These are phyloP conservation scores for Apamea anceps DNA, from an alignment of 2,888 invertebrate species.

Conservation along the genomic window DNA sequence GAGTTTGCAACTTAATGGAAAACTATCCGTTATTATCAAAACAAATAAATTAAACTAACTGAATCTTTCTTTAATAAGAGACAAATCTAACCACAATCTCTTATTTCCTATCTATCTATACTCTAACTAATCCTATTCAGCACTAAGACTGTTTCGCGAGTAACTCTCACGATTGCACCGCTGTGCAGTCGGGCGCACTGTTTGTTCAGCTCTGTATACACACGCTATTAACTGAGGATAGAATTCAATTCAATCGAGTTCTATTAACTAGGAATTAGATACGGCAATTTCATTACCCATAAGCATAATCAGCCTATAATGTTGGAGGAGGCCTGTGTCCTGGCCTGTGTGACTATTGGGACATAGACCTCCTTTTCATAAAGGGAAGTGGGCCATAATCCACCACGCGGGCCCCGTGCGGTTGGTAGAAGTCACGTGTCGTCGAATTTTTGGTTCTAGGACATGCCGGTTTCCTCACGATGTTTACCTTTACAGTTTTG, in stretches of 20 bases:
- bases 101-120: background rate
- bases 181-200: background rate
- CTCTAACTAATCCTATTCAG: background rate
- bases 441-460: too few species aligned
- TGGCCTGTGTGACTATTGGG: too few species aligned
- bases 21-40: too few species aligned
- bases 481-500: too few species aligned
- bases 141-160: slow-evolving; percentile 2
- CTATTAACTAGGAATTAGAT: slow-evolving; percentile 9
- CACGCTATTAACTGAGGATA: background rate
- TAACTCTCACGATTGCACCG: slow-evolving; percentile 23
- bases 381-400: too few species aligned
- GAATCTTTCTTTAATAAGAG: background rate
- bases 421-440: too few species aligned
- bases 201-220: slow-evolving; percentile 15
- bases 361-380: too few species aligned
- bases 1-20: too few species aligned
- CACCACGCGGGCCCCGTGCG: too few species aligned
- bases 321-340: too few species aligned
- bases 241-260: background rate
- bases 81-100: background rate
- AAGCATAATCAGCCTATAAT: too few species aligned
- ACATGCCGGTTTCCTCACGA: too few species aligned
- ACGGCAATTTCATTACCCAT: background rate
- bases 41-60: background rate